A percentile compares a stretch with the other conserved stretches of the same genome.
These are phyloP conservation scores for Rhagonycha fulva DNA, from an alignment of 2,888 invertebrate genomes.

Conservation along the genomic window DNA sequence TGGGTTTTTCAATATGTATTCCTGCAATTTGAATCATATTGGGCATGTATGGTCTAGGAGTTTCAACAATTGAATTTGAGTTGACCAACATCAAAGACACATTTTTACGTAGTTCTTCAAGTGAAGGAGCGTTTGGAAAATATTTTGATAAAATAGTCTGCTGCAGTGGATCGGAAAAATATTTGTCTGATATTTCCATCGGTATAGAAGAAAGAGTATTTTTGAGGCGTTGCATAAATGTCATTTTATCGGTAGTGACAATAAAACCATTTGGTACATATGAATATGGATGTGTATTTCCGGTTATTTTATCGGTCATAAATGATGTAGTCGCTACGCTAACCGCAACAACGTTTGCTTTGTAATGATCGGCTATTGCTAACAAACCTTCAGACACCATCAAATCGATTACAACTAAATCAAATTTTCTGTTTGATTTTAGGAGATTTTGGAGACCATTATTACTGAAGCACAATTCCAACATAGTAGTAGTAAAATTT, in stretches of 20 bases:
- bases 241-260: constrained; percentile 40
- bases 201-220: constrained; percentile 33
- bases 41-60: constrained; percentile 58
- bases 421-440: constrained; percentile 30
- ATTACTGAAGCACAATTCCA: neutral
- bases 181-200: neutral
- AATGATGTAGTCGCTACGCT: constrained; percentile 30
- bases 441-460: neutral
- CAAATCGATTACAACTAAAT: constrained; percentile 39
- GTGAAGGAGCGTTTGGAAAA: constrained; percentile 32
- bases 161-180: neutral
- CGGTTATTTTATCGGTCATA: constrained; percentile 32
- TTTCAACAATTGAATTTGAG: constrained; percentile 58
- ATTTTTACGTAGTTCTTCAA: constrained; percentile 27
- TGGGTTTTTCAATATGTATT: constrained; percentile 50
- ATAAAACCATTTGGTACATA: constrained; percentile 42
- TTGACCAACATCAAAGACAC: constrained; percentile 40
- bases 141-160: constrained; percentile 26
- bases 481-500: neutral
- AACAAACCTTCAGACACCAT: constrained; percentile 42
- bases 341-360: constrained; percentile 39
- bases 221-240: constrained; percentile 39
- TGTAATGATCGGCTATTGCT: constrained; percentile 39
- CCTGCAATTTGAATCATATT: constrained; percentile 64
- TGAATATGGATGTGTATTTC: constrained; percentile 41